Conservation (phyloP, 1,140 invertebrate species). For the Periplaneta americana region DNA sequence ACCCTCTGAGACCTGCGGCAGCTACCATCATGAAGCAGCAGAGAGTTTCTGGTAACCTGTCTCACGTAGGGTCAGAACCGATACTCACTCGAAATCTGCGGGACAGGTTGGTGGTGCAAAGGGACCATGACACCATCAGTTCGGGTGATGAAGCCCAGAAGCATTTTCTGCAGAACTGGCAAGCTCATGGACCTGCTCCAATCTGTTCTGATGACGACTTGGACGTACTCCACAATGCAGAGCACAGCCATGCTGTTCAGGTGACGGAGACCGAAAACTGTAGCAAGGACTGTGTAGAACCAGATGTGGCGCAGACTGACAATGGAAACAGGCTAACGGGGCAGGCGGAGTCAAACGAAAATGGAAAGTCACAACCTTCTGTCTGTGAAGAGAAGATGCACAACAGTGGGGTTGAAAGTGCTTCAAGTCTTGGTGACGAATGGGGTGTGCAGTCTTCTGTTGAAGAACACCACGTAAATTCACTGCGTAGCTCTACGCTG, state of each 20-base stretch:
- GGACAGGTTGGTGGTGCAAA: neutral
- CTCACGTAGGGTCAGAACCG: neutral
- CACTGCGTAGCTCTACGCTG: neutral
- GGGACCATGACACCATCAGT: neutral
- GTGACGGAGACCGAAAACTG: neutral
- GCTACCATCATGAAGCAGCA: neutral
- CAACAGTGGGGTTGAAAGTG: neutral
- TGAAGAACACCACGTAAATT: neutral
- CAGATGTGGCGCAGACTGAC: neutral
- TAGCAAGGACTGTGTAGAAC: neutral
- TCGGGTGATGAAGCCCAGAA: conserved; percentile 6
- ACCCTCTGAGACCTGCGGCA: neutral
- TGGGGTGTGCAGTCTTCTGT: neutral
- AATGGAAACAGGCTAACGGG: neutral
- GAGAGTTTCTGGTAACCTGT: neutral
- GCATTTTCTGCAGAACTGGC: neutral
- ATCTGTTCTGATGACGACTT: conserved; percentile 6
- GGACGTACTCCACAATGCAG: neutral
- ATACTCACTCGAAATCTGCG: neutral
- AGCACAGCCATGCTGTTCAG: neutral
- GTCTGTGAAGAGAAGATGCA: neutral
- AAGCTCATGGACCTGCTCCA: neutral
- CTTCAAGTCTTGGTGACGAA: too few species aligned
- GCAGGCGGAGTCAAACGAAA: neutral
- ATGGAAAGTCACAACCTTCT: neutral